These are phyloP conservation scores for Lamproptera curius DNA, from an alignment of 2,888 invertebrate genomes.

Conservation along the genomic window DNA sequence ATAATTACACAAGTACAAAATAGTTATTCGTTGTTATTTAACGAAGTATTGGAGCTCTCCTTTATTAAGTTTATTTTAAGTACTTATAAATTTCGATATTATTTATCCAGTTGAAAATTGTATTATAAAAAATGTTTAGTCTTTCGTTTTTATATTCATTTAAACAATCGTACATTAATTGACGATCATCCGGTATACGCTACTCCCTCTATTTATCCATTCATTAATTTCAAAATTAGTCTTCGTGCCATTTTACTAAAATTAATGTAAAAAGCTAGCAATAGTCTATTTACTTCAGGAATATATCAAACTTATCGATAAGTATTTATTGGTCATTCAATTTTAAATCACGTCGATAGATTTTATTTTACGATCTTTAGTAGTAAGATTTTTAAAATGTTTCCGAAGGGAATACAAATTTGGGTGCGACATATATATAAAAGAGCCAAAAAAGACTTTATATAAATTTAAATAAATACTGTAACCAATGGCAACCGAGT, in stretches of 20 bases:
- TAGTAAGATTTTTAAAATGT: background rate
- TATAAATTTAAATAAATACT: no score
- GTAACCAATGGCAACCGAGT: no score
- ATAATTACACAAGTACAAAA: no score
- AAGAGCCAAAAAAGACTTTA: no score
- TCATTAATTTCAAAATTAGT: background rate
- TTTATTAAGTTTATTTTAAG: no score
- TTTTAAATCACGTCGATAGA: background rate
- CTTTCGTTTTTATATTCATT: no score
- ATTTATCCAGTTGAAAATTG: no score
- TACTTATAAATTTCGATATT: no score
- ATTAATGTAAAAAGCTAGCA: background rate
- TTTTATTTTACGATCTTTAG: background rate
- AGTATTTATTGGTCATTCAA: background rate
- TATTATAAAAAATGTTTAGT: no score
- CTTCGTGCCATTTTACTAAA: background rate
- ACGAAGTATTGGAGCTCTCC: no score
- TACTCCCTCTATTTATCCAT: background rate
- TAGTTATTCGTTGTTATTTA: no score
- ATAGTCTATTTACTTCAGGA: background rate
- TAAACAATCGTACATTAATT: background rate
- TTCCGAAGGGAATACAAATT: background rate
- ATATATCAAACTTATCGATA: background rate
- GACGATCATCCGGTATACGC: background rate
- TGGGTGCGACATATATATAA: background rate